A percentile compares a stretch with the other conserved stretches of the same genome.
Evolutionary conservation across 92 coral and sea anemone species (phyloP).

Genomic region (Paragorgia papillata): DNA sequence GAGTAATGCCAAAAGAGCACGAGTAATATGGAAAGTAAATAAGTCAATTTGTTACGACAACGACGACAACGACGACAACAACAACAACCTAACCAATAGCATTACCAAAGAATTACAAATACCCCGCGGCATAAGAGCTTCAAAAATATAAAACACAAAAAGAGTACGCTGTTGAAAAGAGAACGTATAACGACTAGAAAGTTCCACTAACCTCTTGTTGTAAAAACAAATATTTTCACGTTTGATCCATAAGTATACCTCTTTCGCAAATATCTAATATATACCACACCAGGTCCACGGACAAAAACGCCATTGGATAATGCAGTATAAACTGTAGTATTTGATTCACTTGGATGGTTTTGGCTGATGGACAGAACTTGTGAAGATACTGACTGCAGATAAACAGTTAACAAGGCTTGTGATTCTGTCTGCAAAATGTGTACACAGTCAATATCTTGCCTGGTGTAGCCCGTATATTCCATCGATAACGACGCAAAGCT

Average conservation of each 20-base stretch:
- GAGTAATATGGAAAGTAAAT: too few species aligned
- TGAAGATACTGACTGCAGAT: background rate
- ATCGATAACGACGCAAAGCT: background rate
- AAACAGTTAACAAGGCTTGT: background rate
- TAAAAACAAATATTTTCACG: background rate
- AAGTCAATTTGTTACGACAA: too few species aligned
- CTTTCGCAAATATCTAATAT: constrained; percentile 1
- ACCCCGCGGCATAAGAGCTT: too few species aligned
- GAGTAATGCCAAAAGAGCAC: too few species aligned
- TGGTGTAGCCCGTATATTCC: background rate
- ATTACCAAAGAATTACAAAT: too few species aligned
- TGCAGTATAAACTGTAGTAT: background rate
- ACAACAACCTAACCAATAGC: too few species aligned
- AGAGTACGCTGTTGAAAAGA: too few species aligned
- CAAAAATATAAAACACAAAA: too few species aligned
- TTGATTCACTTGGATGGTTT: background rate
- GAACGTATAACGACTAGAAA: too few species aligned
- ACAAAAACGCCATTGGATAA: background rate
- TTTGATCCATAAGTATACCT: background rate
- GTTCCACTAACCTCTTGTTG: constrained; percentile 8
- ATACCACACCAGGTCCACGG: constrained; percentile 15
- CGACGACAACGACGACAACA: too few species aligned
- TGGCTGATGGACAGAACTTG: background rate
- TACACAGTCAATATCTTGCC: background rate
- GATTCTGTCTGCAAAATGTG: background rate